Conservation (phyloP, 1,140 invertebrate species). For the Matsumurasca onukii region DNA sequence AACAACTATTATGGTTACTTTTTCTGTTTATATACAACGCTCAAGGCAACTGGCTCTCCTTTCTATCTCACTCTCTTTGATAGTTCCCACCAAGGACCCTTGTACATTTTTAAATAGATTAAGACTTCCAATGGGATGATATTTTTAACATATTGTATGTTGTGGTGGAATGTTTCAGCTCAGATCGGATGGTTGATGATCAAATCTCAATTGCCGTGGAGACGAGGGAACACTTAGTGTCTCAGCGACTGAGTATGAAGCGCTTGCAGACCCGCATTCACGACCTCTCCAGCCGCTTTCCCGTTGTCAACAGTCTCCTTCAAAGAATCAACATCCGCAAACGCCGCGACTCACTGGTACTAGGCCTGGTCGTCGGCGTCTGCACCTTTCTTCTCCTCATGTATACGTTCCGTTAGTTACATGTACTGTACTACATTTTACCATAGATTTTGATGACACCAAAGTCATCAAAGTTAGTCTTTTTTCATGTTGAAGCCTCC, state of each 20-base stretch:
- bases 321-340: conserved; percentile 93
- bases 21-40: too few relatives aligned
- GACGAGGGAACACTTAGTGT: conserved; percentile 87
- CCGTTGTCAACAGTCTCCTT: conserved; percentile 84
- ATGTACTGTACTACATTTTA: too few relatives aligned
- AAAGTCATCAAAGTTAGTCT: too few relatives aligned
- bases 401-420: conserved; percentile 69
- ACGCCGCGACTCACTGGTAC: conserved; percentile 85
- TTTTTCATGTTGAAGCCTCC: too few relatives aligned
- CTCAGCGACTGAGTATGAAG: conserved; percentile 86
- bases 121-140: too few relatives aligned
- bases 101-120: too few relatives aligned
- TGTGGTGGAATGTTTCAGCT: conserved; percentile 69
- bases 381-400: conserved; percentile 86
- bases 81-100: too few relatives aligned
- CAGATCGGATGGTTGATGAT: conserved; percentile 90
- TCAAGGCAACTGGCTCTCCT: too few relatives aligned
- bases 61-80: too few relatives aligned
- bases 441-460: too few relatives aligned
- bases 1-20: too few relatives aligned
- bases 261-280: conserved; percentile 90
- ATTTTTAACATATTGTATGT: too few relatives aligned
- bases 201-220: conserved; percentile 97
- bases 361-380: conserved; percentile 78
- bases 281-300: conserved; percentile 88